Evolutionary conservation across 2,797 vertebrate species (phyloP).

Genomic region (Ctenopoma kingsleyae): DNA sequence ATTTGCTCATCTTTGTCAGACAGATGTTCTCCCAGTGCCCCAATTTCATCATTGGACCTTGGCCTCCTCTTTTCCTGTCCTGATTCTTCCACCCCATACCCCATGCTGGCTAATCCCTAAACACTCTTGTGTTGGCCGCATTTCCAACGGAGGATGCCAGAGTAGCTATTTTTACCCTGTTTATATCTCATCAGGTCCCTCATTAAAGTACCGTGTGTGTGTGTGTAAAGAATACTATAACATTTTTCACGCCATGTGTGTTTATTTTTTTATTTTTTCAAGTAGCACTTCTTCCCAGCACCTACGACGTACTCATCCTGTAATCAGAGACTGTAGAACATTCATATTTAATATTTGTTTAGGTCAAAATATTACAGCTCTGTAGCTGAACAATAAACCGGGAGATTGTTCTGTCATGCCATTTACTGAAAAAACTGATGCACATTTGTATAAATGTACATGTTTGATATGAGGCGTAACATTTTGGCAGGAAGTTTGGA

Average conservation of each 20-base stretch:
- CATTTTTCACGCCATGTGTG: background rate
- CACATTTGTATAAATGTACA: conserved; percentile 1
- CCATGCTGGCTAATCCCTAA: conserved; percentile 53
- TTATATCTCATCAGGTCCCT: conserved; percentile 37
- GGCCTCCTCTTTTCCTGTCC: conserved; percentile 37
- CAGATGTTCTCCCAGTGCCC: conserved; percentile 65
- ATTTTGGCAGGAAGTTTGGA: conserved; percentile 5
- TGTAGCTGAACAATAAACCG: background rate
- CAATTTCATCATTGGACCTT: conserved; percentile 53
- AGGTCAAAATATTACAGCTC: background rate
- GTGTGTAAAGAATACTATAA: background rate
- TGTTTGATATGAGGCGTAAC: background rate
- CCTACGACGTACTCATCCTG: background rate
- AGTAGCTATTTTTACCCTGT: conserved; percentile 67
- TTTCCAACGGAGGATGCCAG: conserved; percentile 51
- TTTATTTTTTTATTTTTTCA: background rate
- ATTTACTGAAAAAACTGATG: background rate
- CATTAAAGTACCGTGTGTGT: background rate
- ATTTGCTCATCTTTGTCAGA: conserved; percentile 25
- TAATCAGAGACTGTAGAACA: background rate
- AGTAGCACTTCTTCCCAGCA: background rate
- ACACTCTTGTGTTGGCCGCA: conserved; percentile 50
- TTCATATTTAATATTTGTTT: background rate
- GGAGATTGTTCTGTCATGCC: background rate
- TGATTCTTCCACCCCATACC: conserved; percentile 36